Evolutionary conservation across 2,113 vertebrate genomes (phyloP), one percentile per base, ranked within the genome.

Genomic region (Cynopterus brachyotis): DNA sequence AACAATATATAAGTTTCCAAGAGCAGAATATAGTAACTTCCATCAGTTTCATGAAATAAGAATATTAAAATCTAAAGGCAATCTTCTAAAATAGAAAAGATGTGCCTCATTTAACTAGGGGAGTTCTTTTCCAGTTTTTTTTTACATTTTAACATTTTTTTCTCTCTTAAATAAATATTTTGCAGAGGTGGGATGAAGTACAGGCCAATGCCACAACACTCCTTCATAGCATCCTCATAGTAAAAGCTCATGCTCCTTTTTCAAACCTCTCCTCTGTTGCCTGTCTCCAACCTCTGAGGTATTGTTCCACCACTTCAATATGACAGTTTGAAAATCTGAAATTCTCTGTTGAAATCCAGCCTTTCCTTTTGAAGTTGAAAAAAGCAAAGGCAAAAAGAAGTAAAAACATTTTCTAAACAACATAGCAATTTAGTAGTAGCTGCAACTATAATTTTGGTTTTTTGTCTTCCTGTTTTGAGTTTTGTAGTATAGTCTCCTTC

Each of bases 371-470:
- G 81, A 91, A 89, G 26, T 40, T 2, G 9, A 66, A 42, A 50
- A 82, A 70, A 96, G 16, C n/a, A 90, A 96, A 96, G 45, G 28
- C 35, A 59, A 69, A 35, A 73, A 89, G 28, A 17, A 82, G 72
- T 10, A 66, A 85, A 30, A 47, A 57, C 47, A 85, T 91, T 95
- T 95, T 82, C 6, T 81, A 88, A 93, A 35, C 84, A 96, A 96
- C 76, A 69, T 62, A 37, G n/a, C 95, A 47, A 85, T 96, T 97
- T 94, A 78, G 89, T 50, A 82, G n/a, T 10, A 0, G 1, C 50
- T 50, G 15, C 93, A 35, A n/a, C 55, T 95, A 6, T 94, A 95
- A 94, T 97, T 97, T 93, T 78, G 70, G 72, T 47, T 96, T 91
- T 72, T 55, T 72, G 45, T 37, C 80, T 69, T 93, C 76, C 87